phyloP scores from a whole-genome alignment of 2,888 invertebrate genomes.

The Schrankia costaestrigalis region DNA sequence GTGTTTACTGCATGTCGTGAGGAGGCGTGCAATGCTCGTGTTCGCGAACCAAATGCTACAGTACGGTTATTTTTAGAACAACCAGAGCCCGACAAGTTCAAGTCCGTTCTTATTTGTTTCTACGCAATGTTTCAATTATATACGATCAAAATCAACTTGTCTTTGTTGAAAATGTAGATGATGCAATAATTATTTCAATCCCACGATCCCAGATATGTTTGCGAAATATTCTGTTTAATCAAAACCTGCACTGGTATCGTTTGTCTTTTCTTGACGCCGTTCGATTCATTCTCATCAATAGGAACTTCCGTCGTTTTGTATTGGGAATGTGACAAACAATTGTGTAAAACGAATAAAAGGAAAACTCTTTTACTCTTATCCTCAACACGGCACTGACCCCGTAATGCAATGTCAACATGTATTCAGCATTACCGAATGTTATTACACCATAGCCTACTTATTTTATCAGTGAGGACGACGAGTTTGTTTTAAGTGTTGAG shows the following conservation, averaged over 20 bases:
- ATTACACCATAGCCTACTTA: conserved; percentile 31
- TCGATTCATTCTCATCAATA: conserved; percentile 38
- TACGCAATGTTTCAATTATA: conserved; percentile 14
- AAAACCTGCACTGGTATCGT: conserved; percentile 10
- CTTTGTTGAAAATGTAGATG: no score
- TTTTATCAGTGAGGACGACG: conserved; percentile 50
- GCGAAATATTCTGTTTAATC: not conserved
- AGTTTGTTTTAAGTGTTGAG: conserved; percentile 25
- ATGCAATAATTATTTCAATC: no score
- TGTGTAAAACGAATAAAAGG: conserved; percentile 56
- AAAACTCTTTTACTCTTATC: conserved; percentile 50
- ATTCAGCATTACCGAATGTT: conserved; percentile 36
- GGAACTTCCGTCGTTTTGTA: conserved; percentile 35
- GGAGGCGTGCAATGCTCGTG: conserved; percentile 27
- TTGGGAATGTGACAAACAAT: conserved; percentile 40
- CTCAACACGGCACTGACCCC: conserved; percentile 61
- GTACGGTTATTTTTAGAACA: conserved; percentile 57
- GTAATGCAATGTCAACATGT: conserved; percentile 58
- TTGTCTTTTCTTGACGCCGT: conserved; percentile 24
- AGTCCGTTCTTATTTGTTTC: conserved; percentile 47
- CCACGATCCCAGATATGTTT: no score
- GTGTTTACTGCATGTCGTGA: conserved; percentile 24
- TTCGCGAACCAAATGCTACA: conserved; percentile 26
- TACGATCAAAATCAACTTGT: no score
- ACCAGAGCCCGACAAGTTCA: conserved; percentile 58